Conservation (phyloP, 1,140 invertebrate species). For the Trachymyrmex septentrionalis region DNA sequence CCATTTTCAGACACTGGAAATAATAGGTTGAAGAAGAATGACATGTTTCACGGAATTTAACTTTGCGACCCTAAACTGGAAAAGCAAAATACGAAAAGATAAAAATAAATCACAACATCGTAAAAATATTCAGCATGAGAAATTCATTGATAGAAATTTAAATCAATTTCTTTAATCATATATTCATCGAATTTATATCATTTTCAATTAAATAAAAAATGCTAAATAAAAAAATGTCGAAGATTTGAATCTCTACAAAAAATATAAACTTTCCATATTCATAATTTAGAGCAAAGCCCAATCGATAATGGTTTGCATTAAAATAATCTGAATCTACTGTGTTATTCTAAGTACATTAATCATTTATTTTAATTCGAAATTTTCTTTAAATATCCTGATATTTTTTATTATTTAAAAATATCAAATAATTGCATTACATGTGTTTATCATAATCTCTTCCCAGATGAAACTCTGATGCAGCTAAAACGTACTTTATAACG, state of each 20-base stretch:
- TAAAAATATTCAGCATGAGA: neutral
- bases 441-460: neutral
- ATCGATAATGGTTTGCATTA: neutral
- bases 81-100: neutral
- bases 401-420: constrained; percentile 4
- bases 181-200: neutral
- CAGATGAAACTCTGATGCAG: neutral
- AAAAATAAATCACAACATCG: neutral
- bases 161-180: neutral
- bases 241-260: neutral
- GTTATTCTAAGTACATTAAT: neutral
- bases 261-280: neutral
- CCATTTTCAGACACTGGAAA: neutral
- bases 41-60: neutral
- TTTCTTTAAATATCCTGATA: neutral
- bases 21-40: neutral
- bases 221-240: neutral
- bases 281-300: neutral
- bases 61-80: neutral
- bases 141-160: neutral
- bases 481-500: neutral
- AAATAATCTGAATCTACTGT: neutral
- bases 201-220: neutral
- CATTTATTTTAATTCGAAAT: neutral
- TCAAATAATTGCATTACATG: neutral